These are phyloP conservation scores for Drosophila eugracilis DNA, from an alignment of 1,140 invertebrate species.

Conservation along the genomic window DNA sequence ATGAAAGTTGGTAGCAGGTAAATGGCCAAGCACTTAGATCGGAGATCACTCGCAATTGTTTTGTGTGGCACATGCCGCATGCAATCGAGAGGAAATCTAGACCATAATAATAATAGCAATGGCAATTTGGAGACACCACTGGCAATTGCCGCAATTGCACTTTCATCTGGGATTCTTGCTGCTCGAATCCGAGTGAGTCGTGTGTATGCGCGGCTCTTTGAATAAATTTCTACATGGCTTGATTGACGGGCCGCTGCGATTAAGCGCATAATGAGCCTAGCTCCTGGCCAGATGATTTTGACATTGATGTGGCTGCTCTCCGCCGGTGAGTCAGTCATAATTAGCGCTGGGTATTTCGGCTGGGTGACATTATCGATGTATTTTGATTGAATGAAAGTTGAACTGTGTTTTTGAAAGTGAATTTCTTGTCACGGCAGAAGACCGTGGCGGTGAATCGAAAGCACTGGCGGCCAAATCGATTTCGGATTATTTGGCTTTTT, in stretches of 20 bases:
- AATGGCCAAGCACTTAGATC: constrained; percentile 15
- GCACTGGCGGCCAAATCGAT: constrained; percentile 25
- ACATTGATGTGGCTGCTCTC: constrained; percentile 37
- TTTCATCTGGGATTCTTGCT: constrained; percentile 47
- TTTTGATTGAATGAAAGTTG: constrained; percentile 67
- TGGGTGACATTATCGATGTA: constrained; percentile 62
- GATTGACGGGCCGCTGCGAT: constrained; percentile 50
- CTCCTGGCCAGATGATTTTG: constrained; percentile 17
- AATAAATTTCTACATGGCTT: constrained; percentile 48
- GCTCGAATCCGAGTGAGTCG: background rate
- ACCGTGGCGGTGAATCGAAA: constrained; percentile 37
- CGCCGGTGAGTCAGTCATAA: constrained; percentile 54
- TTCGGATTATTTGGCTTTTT: constrained; percentile 10
- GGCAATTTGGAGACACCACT: constrained; percentile 38
- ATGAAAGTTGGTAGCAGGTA: constrained; percentile 64
- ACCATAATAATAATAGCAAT: constrained; percentile 37
- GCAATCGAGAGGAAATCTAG: constrained; percentile 47
- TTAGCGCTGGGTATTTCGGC: constrained; percentile 59
- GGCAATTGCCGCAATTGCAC: constrained; percentile 39
- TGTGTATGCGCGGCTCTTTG: constrained; percentile 19
- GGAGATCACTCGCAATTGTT: constrained; percentile 36
- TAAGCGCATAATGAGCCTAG: constrained; percentile 35
- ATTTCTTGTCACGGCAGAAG: constrained; percentile 49
- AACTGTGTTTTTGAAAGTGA: constrained; percentile 63
- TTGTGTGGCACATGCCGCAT: constrained; percentile 27